Conservation (phyloP, 2,888 invertebrate species). For the Caenorhabditis afra region DNA sequence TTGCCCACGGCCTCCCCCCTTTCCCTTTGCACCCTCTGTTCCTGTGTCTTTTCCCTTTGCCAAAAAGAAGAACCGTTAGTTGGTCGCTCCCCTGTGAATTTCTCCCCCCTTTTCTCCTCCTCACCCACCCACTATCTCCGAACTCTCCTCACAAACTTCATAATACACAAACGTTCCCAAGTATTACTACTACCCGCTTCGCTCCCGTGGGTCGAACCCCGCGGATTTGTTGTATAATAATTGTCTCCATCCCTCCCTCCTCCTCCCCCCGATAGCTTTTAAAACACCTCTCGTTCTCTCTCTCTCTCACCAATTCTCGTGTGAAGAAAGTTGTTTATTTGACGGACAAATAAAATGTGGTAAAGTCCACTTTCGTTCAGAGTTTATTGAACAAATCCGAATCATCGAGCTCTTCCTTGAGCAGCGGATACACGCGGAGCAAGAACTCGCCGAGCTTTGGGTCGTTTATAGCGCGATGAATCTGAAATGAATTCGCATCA, state of each 20-base stretch:
- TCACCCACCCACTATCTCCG: constrained; percentile 10
- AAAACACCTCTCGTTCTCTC: constrained; percentile 38
- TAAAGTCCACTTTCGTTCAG: constrained; percentile 19
- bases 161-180: constrained; percentile 40
- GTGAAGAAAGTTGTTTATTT: constrained; percentile 29
- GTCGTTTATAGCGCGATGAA: constrained; percentile 60
- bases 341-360: constrained; percentile 48
- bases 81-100: constrained; percentile 50
- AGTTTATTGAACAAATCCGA: constrained; percentile 57
- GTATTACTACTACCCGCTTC: constrained; percentile 45
- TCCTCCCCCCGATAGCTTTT: constrained; percentile 23
- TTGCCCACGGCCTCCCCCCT: constrained; percentile 7
- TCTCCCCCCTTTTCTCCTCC: background rate
- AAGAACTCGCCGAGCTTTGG: constrained; percentile 56
- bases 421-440: constrained; percentile 44
- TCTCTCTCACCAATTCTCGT: constrained; percentile 21
- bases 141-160: constrained; percentile 34
- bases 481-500: constrained; percentile 24
- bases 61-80: constrained; percentile 20
- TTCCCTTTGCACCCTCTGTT: constrained; percentile 11
- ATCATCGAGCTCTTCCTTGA: constrained; percentile 50
- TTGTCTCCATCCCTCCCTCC: background rate
- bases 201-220: constrained; percentile 1
- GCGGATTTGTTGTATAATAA: constrained; percentile 34
- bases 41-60: constrained; percentile 40